Evolutionary conservation across 2,888 invertebrate species (phyloP).

Genomic region (Furcula furcula): DNA sequence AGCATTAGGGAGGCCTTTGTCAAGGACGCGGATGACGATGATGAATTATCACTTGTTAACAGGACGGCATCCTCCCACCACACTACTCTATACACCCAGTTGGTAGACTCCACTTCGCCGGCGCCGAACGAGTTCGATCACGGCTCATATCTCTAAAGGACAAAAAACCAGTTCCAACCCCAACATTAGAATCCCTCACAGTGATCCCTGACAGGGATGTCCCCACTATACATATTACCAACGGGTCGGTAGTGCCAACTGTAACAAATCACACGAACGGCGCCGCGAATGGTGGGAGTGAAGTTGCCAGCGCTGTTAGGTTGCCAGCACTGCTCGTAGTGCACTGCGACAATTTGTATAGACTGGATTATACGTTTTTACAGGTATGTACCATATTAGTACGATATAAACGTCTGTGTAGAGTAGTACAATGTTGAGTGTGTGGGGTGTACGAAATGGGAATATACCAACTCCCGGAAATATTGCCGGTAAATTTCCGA

Average conservation of each 20-base stretch:
- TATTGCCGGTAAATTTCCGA: too few species aligned
- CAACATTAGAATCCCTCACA: slow-evolving; percentile 36
- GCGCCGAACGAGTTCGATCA: slow-evolving; percentile 63
- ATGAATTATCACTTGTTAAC: slow-evolving; percentile 8
- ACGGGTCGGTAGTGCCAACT: slow-evolving; percentile 4
- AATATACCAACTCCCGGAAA: too few species aligned
- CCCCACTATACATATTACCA: slow-evolving; percentile 8
- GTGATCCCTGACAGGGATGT: slow-evolving; percentile 31
- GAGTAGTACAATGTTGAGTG: too few species aligned
- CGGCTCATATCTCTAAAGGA: slow-evolving; percentile 45
- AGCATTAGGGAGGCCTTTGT: too few species aligned
- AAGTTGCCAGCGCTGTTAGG: slow-evolving; percentile 20
- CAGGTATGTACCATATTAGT: slow-evolving; percentile 73
- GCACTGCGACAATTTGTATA: slow-evolving; percentile 83
- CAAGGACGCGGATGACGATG: too few species aligned
- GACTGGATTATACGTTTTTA: slow-evolving; percentile 86
- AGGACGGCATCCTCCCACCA: slow-evolving; percentile 53
- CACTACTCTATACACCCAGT: slow-evolving; percentile 64
- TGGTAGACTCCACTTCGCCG: slow-evolving; percentile 66
- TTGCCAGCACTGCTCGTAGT: slow-evolving; percentile 72
- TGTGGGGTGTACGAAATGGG: too few species aligned
- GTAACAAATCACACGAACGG: slow-evolving; percentile 3
- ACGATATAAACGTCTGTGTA: slow-evolving; percentile 3
- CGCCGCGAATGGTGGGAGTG: slow-evolving; percentile 7
- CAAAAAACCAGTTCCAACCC: slow-evolving; percentile 12